Conservation (phyloP, 2,113 vertebrate species). For the Rhinichthys klamathensis region DNA sequence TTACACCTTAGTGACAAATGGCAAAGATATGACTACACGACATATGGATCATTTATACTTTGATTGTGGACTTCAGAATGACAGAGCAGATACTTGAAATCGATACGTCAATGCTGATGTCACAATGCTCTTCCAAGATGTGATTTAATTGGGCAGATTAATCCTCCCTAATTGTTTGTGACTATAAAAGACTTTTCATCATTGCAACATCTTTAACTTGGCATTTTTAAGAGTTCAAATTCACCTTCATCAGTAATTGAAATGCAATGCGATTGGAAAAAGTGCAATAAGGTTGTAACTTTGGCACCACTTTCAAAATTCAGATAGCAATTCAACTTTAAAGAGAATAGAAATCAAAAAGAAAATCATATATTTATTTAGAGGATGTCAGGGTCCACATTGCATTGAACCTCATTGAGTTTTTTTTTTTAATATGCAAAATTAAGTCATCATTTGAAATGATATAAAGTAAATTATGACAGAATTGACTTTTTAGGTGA, state of each 20-base stretch:
- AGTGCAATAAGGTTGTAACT: neutral
- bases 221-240: neutral
- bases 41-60: neutral
- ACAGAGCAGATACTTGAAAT: neutral
- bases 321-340: no score
- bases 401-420: no score
- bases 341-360: no score
- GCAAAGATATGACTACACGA: neutral
- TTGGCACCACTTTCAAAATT: no score
- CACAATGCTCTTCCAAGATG: neutral
- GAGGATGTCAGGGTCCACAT: no score
- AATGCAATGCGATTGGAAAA: neutral
- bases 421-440: no score
- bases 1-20: slow-evolving; percentile 31
- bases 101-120: neutral
- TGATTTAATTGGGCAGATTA: neutral
- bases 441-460: no score
- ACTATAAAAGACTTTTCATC: neutral
- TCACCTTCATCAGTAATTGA: neutral
- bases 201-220: neutral
- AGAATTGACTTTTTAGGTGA: no score
- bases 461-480: no score
- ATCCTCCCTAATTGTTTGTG: neutral
- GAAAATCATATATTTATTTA: no score
- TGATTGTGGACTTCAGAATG: slow-evolving; percentile 1